Evolutionary conservation across 2,888 invertebrate genomes (phyloP), one percentile per base, ranked within the genome.

Genomic region (Germaria angustata): DNA sequence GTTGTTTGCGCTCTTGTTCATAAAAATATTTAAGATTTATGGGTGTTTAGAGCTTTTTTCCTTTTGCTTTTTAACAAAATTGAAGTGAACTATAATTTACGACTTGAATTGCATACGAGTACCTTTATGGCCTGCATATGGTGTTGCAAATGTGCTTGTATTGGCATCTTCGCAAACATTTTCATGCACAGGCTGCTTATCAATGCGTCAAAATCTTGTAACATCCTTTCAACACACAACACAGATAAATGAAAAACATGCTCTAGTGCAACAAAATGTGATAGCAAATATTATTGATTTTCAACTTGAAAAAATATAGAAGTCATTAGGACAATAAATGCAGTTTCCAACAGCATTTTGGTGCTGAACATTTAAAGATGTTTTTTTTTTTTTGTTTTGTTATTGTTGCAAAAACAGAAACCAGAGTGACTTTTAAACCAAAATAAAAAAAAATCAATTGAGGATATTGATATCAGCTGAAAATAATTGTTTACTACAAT

Each of bases 121-220:
- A 82, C 82, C 82, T 82, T 79, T 65, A 75, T 65, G 69, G 71
- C 57, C 55, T 69, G 59, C 17, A 13, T 28, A 41, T 57, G 49
- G 15, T 51, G 41, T n/a, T 24, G 41, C 59, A 55, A 69, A 66
- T 39, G 68, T 71, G 71, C 9, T n/a, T 17, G 24, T 41, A 39
- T 44, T 41, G 49, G 20, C 61, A 71, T 44, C 44, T 28, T 53
- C 28, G 69, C 65, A 53, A 66, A 39, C 28, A 36, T 24, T 66
- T 36, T 17, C 39, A 13, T 17, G 32, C 51, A 20, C 51, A 65
- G 66, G 61, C 44, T 63, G 66, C 69, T 78, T 82, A 82, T 82
- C 82, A 75, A 79, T 82, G 82, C 82, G 79, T 79, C 82, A 82
- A 82, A 78, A 82, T 82, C 82, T 79, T 69, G 41, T 13, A 75